Percentiles rank a stretch among this genome's conserved stretches.
Conservation (phyloP, 2,113 vertebrate genomes). For the Elachura formosa region DNA sequence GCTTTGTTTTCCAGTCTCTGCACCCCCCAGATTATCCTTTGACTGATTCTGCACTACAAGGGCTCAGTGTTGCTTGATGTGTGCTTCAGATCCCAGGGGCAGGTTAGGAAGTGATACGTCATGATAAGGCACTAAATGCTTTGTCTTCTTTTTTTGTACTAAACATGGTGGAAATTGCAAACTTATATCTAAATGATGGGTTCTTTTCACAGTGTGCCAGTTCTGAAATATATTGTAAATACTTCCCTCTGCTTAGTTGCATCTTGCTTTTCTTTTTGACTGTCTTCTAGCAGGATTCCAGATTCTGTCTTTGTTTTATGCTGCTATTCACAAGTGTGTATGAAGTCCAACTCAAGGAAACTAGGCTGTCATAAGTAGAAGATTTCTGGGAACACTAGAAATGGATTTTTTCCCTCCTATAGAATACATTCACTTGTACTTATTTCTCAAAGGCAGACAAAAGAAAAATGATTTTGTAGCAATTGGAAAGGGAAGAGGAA, state of each 20-base stretch:
- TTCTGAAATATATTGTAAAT: background rate
- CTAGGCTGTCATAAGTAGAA: background rate
- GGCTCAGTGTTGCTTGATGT: background rate
- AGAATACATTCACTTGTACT: background rate
- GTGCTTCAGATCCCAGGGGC: background rate
- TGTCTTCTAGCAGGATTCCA: background rate
- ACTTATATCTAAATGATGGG: background rate
- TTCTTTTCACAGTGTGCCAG: background rate
- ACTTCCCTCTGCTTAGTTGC: background rate
- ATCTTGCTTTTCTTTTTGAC: background rate
- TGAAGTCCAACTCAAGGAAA: background rate
- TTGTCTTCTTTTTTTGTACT: background rate
- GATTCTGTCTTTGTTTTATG: background rate
- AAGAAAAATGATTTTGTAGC: background rate
- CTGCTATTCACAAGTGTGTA: background rate
- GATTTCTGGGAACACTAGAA: background rate
- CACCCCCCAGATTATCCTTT: background rate
- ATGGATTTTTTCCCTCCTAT: background rate
- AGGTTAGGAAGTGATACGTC: background rate
- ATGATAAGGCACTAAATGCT: background rate
- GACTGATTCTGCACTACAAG: background rate
- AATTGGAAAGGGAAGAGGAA: background rate
- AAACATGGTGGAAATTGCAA: background rate
- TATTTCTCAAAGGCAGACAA: background rate
- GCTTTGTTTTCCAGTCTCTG: background rate